Evolutionary conservation across 2,113 vertebrate species (phyloP).

Genomic region (Dendropsophus ebraccatus): DNA sequence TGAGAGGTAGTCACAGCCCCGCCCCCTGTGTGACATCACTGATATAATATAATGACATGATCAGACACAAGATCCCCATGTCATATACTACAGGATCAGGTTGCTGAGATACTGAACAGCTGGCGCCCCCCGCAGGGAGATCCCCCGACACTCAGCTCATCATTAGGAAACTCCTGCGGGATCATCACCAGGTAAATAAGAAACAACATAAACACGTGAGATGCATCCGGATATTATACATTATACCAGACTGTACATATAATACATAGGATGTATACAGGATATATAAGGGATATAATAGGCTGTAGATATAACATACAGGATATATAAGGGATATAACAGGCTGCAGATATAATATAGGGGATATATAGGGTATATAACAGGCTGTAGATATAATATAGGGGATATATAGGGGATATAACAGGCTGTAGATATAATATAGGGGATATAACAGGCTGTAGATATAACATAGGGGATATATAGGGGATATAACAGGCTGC

Average conservation of each 20-base stretch:
- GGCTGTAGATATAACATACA: no score
- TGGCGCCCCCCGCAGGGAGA: neutral
- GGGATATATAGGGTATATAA: no score
- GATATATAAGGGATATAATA: no score
- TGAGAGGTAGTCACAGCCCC: no score
- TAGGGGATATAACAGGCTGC: neutral
- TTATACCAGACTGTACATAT: neutral
- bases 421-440: neutral
- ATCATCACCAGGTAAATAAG: neutral
- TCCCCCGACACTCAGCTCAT: neutral
- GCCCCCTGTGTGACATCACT: neutral
- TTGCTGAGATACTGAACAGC: neutral
- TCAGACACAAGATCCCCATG: neutral
- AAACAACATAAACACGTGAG: neutral
- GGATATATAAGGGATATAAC: neutral
- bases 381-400: no score
- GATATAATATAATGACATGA: neutral
- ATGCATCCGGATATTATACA: neutral
- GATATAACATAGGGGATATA: neutral
- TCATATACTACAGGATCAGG: neutral
- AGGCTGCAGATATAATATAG: no score
- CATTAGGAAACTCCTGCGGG: neutral
- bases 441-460: neutral
- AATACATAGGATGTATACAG: no score
- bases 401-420: no score